Base-by-base conservation (phyloP, 1,140 invertebrate genomes). In the Drosophila serrata region DNA sequence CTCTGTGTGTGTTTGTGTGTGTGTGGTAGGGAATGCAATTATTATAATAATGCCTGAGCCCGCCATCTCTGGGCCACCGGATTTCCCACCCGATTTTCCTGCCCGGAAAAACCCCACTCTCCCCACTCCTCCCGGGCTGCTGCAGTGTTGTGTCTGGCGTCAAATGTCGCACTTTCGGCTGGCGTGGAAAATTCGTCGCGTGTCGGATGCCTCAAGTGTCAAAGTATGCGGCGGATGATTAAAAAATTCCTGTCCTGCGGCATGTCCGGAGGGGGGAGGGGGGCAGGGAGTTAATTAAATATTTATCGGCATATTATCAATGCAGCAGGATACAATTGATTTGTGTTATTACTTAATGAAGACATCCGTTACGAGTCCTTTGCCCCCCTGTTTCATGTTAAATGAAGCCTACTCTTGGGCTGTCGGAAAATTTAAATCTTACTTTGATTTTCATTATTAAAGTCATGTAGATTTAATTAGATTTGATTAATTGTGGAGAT, bases 211-310 rank as follows among this genome's bases (percentile, higher is more conserved):
- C 53, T 48, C 62, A 75, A 90, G 85, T 90, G 85, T 81, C 84
- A 87, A 90, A 87, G 87, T 90, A 84, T 88, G 81, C 81, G 65
- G 65, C 72, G 59, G 75, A 84, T 79, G 74, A 81, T 86, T 85
- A 86, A 86, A 85, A 81, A 85, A 85, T 85, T 69, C 81, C 74
- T 59, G 45, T 58, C 51, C 65, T 58, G 35, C 67, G 37, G 67
- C 35, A 29, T 59, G 69, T 40, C 53, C 67, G 24, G 53, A 67
- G 29, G 35, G 59, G 42, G 56, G 69, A 53, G 57, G 53, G 69
- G 29, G 35, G 59, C 51, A 69, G 69, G 67, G 57, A 57, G 67
- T 73, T 73, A 73, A 73, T 72, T 73, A 73, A 73, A 72, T 73
- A 73, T 73, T 73, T 73, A 73, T 73, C 53, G 67, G 53, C 13